Evolutionary conservation across 2,113 vertebrate genomes (phyloP).

Genomic region (Hypocryptadius cinnamomeus): DNA sequence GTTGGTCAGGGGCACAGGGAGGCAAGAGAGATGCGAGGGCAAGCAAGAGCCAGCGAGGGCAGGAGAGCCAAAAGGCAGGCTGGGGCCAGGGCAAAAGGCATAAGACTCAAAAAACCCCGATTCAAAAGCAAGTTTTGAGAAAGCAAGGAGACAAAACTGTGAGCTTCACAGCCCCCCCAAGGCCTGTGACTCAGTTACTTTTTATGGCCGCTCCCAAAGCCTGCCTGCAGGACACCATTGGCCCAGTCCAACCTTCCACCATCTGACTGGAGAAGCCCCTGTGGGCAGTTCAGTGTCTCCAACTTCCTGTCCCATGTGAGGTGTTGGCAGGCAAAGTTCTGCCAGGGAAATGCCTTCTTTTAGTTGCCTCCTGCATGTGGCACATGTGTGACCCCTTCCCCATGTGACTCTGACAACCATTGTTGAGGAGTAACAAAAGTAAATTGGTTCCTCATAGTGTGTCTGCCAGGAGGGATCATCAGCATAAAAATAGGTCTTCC

Average conservation of each 20-base stretch:
- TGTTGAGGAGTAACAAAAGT: neutral
- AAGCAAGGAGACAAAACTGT: neutral
- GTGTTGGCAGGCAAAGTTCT: neutral
- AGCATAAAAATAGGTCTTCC: neutral
- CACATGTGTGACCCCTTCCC: rapidly evolving
- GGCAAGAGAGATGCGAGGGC: rapidly evolving
- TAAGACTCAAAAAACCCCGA: neutral
- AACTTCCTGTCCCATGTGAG: neutral
- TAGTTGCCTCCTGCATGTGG: neutral
- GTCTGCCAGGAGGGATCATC: neutral
- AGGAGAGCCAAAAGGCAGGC: neutral
- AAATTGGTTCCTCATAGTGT: neutral
- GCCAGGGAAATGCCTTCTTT: neutral
- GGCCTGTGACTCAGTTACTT: neutral
- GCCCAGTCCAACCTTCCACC: rapidly evolving
- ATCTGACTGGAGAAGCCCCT: neutral
- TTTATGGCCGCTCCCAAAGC: neutral
- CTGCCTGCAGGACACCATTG: neutral
- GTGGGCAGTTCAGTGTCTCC: too few relatives aligned
- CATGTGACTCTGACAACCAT: too few relatives aligned
- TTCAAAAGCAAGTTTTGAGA: neutral
- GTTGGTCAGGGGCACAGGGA: neutral
- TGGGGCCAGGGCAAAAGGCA: neutral
- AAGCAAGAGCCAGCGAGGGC: neutral
- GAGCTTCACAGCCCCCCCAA: rapidly evolving